These are phyloP conservation scores for Otus sunia DNA, from an alignment of 2,113 vertebrate species.

Conservation along the genomic window DNA sequence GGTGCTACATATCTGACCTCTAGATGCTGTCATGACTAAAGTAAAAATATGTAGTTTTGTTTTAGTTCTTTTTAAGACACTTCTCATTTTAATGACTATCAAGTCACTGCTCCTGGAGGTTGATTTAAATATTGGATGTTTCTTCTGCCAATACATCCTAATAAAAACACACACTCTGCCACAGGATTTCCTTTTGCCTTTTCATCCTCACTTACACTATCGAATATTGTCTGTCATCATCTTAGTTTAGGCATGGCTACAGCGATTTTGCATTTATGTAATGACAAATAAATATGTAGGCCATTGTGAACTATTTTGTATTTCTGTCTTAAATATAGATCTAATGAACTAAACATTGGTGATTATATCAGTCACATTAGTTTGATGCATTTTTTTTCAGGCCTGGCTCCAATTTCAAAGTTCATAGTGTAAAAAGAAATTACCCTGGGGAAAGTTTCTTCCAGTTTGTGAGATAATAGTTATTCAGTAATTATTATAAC, in stretches of 20 bases:
- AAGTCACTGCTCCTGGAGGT: not conserved
- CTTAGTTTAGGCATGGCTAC: not conserved
- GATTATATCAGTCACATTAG: not conserved
- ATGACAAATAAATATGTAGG: not conserved
- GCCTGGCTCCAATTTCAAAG: not conserved
- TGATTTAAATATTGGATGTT: constrained; percentile 3
- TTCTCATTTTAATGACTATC: not conserved
- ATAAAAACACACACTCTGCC: not conserved
- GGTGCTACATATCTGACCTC: not conserved
- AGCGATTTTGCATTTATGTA: not conserved
- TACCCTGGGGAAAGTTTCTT: not conserved
- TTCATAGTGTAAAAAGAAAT: not conserved
- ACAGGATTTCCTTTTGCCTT: not conserved
- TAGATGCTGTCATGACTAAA: not conserved
- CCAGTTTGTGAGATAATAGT: not conserved
- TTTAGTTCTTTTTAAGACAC: not conserved
- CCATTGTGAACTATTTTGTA: not conserved
- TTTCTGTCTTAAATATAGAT: not conserved
- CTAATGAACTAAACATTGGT: not conserved
- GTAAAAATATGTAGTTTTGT: not conserved
- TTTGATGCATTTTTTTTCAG: not conserved
- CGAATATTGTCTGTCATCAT: not conserved
- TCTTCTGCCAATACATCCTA: not conserved
- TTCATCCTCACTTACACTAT: not conserved
- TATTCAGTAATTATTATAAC: not conserved